phyloP scores from a whole-genome alignment of 1,140 invertebrate genomes.

The Carcinoscorpius rotundicauda region DNA sequence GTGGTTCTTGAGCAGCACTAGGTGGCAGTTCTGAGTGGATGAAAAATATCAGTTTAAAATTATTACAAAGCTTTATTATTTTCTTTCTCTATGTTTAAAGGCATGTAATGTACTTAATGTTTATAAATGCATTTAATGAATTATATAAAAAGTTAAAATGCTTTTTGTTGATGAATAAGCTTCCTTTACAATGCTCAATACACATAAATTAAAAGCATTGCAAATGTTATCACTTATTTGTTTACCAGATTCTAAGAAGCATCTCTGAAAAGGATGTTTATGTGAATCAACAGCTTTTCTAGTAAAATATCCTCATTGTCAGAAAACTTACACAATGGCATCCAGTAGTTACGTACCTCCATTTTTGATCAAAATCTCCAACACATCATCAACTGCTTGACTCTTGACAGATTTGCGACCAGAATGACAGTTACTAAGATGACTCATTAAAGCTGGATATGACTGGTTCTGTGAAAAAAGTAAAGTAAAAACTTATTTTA shows the following conservation, averaged over 20 bases:
- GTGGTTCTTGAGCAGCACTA: slow-evolving; percentile 64
- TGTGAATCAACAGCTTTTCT: too few species aligned
- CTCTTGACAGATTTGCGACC: slow-evolving; percentile 47
- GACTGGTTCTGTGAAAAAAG: slow-evolving; percentile 14
- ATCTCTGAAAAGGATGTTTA: too few species aligned
- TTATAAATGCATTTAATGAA: too few species aligned
- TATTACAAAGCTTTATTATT: neutral
- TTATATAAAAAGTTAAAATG: too few species aligned
- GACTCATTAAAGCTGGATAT: slow-evolving; percentile 13
- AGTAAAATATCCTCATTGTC: too few species aligned
- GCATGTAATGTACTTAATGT: too few species aligned
- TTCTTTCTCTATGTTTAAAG: too few species aligned
- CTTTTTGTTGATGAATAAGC: too few species aligned
- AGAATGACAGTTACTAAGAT: slow-evolving; percentile 1
- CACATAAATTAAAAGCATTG: neutral
- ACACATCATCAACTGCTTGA: slow-evolving; percentile 83
- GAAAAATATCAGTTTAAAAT: slow-evolving; percentile 10
- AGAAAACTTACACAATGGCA: too few species aligned
- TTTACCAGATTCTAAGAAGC: neutral
- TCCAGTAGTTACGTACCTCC: slow-evolving; percentile 40
- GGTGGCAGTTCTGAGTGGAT: slow-evolving; percentile 59
- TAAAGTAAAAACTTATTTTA: slow-evolving; percentile 6
- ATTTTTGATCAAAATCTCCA: slow-evolving; percentile 89
- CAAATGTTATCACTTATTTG: neutral
- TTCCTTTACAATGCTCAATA: too few species aligned